Evolutionary conservation across 2,888 invertebrate species (phyloP), one percentile per base, ranked within the genome.

Genomic region (Choristoneura rosaceana): DNA sequence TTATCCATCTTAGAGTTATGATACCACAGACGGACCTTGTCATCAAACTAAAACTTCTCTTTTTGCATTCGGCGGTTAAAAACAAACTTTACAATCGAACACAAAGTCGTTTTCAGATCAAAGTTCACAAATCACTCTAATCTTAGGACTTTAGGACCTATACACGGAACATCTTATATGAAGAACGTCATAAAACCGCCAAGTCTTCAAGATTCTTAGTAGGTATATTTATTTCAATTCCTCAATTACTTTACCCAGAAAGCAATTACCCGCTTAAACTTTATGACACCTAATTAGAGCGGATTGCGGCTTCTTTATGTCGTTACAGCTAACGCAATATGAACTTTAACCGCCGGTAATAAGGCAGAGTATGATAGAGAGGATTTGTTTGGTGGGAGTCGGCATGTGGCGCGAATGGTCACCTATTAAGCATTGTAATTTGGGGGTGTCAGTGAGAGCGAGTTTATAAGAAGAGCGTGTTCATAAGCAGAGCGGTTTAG

Each of bases 261-360:
- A 71, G 33, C 38, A 67, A 67, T 71, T 71, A 67, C 66, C 50
- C 63, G 73, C 68, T 71, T 71, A 58, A 62, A 73, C 68, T 73
- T 87, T 87, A 85, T 82, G 80, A 77, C 82, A 78, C 80, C 80
- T 83, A 87, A 87, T 87, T 85, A 79, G 85, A 76, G 61, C 81
- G 70, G 61, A 65, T 63, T 67, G 76, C 69, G 75, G 76, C 64
- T 74, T 68, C 52, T 68, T 73, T 65, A 55, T 25, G 50, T 14
- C 34, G 47, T 43, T 59, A 15, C 17, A 43, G 58, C 41, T 61
- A 34, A 25, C 33, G 60, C 64, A 38, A 60, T 52, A 59, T 73
- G 34, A 60, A 34, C 68, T 64, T 68, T 60, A 64, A 69, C 12
- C 33, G 10, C 10, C 8, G 15, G 64, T 59, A 68, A 69, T 69